Conservation (phyloP, 2,888 invertebrate species). For the Cataglyphis altisquamis region DNA sequence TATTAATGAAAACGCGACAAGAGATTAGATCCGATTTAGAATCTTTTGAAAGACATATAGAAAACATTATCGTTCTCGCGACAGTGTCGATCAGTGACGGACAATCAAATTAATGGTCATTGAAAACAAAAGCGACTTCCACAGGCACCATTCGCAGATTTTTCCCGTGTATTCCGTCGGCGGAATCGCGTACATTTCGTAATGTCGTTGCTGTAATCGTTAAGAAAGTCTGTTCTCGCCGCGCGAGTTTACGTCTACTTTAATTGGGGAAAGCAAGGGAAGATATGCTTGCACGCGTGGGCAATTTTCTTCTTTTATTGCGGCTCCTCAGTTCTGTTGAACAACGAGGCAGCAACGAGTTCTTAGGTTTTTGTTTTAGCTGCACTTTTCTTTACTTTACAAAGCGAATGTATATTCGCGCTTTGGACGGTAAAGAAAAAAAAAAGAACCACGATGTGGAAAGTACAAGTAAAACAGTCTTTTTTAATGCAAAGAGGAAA, state of each 20-base stretch:
- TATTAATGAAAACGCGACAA: neutral
- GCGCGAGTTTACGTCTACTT: conserved; percentile 7
- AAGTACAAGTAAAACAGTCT: neutral
- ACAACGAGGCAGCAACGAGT: conserved; percentile 10
- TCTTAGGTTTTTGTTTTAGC: conserved; percentile 24
- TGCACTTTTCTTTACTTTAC: conserved; percentile 4
- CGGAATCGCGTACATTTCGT: conserved; percentile 3
- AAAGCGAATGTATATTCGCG: neutral
- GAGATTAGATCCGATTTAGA: conserved; percentile 57
- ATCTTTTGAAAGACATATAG: neutral
- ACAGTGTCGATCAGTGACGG: conserved; percentile 6
- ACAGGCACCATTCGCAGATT: neutral
- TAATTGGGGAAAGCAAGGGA: neutral
- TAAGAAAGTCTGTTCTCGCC: conserved; percentile 9
- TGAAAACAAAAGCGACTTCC: conserved; percentile 36
- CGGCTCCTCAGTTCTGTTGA: conserved; percentile 1
- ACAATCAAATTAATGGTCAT: conserved; percentile 60
- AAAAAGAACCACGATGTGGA: neutral
- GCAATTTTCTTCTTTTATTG: neutral
- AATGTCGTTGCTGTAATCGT: neutral
- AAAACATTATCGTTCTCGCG: conserved; percentile 47
- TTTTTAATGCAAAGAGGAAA: neutral
- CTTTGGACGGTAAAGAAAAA: neutral
- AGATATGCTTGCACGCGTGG: neutral
- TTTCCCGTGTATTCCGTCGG: neutral